Conservation (phyloP, 2,797 vertebrate species). For the Argyrosomus regius region DNA sequence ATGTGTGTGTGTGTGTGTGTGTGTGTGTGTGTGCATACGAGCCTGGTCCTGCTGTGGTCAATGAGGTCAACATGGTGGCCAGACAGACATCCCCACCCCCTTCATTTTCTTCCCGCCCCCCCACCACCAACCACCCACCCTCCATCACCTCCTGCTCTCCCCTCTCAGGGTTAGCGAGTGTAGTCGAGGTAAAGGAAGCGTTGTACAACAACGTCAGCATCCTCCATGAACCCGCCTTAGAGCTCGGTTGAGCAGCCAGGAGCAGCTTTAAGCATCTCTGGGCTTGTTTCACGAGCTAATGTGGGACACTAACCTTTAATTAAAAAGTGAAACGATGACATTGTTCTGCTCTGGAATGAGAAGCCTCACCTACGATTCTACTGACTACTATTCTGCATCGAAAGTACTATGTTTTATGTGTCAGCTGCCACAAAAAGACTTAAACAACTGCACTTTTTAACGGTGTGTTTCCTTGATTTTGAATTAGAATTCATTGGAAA, state of each 20-base stretch:
- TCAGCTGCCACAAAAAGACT: too few relatives aligned
- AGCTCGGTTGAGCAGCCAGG: conserved; percentile 4
- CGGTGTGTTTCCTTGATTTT: too few relatives aligned
- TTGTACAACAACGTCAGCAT: conserved; percentile 19
- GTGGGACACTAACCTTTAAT: too few relatives aligned
- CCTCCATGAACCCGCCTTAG: conserved; percentile 5
- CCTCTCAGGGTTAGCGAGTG: conserved; percentile 28
- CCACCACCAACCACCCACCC: conserved; percentile 4
- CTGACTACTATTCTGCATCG: too few relatives aligned
- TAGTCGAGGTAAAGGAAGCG: conserved; percentile 22
- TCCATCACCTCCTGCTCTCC: conserved; percentile 43
- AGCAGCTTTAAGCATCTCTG: too few relatives aligned
- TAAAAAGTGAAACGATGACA: too few relatives aligned
- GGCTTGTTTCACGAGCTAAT: too few relatives aligned
- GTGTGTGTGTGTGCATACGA: conserved; percentile 8
- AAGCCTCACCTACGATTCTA: too few relatives aligned
- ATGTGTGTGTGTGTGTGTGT: not conserved
- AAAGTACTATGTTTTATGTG: too few relatives aligned
- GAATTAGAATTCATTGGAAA: too few relatives aligned
- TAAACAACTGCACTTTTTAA: too few relatives aligned
- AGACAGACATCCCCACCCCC: conserved; percentile 70
- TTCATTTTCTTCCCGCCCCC: not conserved
- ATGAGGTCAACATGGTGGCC: conserved; percentile 78
- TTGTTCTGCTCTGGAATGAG: too few relatives aligned
- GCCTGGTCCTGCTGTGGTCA: conserved; percentile 70